phyloP scores from a whole-genome alignment of 2,797 vertebrate species.

The Ctenopoma multispine region DNA sequence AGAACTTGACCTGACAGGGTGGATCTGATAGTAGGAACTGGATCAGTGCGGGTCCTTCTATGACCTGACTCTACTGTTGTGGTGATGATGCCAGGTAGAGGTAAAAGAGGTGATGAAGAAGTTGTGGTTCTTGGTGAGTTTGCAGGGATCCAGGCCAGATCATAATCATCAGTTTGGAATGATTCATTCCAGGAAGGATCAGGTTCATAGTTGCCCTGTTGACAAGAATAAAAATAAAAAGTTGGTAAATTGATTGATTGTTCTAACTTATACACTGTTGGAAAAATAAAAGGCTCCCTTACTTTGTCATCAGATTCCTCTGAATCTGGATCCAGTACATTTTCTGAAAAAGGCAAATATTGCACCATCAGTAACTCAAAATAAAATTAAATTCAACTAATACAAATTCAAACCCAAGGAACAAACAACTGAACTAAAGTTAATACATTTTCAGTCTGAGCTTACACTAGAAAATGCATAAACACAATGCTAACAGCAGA shows the following conservation, averaged over 20 bases:
- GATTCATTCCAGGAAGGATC: conserved; percentile 62
- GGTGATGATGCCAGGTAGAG: conserved; percentile 66
- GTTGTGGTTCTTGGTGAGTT: conserved; percentile 61
- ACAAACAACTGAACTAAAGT: background rate
- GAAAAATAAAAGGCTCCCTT: conserved; percentile 15
- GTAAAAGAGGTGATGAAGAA: conserved; percentile 62
- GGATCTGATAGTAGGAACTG: conserved; percentile 24
- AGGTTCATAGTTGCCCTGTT: conserved; percentile 64
- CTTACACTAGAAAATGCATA: background rate
- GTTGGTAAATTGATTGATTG: no score
- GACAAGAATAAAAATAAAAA: conserved; percentile 20
- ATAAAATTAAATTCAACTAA: background rate
- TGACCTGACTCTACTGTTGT: conserved; percentile 37
- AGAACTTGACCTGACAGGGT: conserved; percentile 17
- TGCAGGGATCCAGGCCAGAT: conserved; percentile 44
- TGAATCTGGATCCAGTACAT: conserved; percentile 82
- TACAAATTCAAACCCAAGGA: background rate
- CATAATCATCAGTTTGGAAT: conserved; percentile 47
- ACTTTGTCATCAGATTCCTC: conserved; percentile 84
- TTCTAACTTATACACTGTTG: background rate
- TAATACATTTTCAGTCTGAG: no score
- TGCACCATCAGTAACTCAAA: conserved; percentile 40
- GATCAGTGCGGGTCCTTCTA: conserved; percentile 45
- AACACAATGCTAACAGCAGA: background rate
- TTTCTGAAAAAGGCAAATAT: conserved; percentile 86